Percentiles rank a stretch among this genome's conserved stretches.
These are phyloP conservation scores for Aphelenchoides fujianensis DNA, from an alignment of 1,140 invertebrate species.

Conservation along the genomic window DNA sequence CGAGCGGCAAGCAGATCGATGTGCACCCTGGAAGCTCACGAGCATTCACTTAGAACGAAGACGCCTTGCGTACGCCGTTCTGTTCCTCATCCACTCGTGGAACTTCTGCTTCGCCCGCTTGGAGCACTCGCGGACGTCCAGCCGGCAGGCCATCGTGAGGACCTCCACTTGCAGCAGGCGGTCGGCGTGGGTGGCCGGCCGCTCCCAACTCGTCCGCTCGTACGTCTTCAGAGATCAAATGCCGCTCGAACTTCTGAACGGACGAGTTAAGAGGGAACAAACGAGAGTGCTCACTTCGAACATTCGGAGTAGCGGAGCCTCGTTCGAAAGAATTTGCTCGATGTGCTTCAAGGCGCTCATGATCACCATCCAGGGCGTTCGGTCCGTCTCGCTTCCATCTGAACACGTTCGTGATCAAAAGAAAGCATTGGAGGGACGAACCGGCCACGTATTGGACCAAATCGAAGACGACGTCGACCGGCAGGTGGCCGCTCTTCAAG, in stretches of 20 bases:
- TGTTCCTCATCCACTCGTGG: slow-evolving; percentile 42
- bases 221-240: slow-evolving; percentile 30
- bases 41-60: not conserved
- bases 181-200: slow-evolving; percentile 26
- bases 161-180: slow-evolving; percentile 40
- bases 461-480: slow-evolving; percentile 38
- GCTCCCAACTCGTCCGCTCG: slow-evolving; percentile 42
- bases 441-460: slow-evolving; percentile 38
- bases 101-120: slow-evolving; percentile 36
- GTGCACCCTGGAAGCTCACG: slow-evolving; percentile 30
- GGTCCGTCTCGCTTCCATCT: slow-evolving; percentile 36
- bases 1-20: slow-evolving; percentile 47
- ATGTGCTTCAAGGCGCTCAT: slow-evolving; percentile 34
- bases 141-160: slow-evolving; percentile 35
- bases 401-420: not conserved
- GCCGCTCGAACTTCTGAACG: slow-evolving; percentile 32
- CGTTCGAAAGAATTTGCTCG: slow-evolving; percentile 34
- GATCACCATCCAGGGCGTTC: slow-evolving; percentile 47
- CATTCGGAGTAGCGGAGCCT: slow-evolving; percentile 33
- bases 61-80: not conserved
- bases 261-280: not conserved
- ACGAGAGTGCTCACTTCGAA: slow-evolving; percentile 27
- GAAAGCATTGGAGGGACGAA: not conserved
- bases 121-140: slow-evolving; percentile 39
- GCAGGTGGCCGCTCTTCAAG: slow-evolving; percentile 38